Evolutionary conservation across 1,140 invertebrate species (phyloP).

Genomic region (Pogonognathellus flavescens): DNA sequence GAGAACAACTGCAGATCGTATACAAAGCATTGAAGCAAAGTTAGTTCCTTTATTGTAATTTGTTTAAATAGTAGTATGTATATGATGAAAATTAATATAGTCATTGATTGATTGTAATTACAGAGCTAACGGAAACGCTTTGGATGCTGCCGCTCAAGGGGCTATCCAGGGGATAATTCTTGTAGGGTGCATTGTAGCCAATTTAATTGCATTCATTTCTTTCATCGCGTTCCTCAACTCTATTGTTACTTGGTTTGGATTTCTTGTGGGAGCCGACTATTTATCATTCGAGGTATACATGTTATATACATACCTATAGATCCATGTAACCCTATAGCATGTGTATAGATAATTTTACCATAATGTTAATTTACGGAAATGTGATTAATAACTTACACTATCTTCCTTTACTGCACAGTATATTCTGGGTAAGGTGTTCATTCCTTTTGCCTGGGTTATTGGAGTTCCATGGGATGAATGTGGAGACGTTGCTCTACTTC

Average conservation of each 20-base stretch:
- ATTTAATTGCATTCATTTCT: conserved; percentile 91
- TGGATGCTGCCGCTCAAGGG: conserved; percentile 91
- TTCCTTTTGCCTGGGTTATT: conserved; percentile 85
- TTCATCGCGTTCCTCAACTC: conserved; percentile 87
- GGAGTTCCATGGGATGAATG: conserved; percentile 85
- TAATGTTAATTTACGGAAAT: too few species aligned
- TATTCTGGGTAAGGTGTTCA: conserved; percentile 87
- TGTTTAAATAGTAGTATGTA: too few species aligned
- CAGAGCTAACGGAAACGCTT: conserved; percentile 83
- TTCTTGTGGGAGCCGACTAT: conserved; percentile 77
- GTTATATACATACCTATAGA: conserved; percentile 62
- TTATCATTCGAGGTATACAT: conserved; percentile 74
- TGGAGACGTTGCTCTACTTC: conserved; percentile 82
- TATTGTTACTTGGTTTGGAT: conserved; percentile 81
- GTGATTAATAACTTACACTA: too few species aligned
- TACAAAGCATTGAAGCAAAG: conserved; percentile 69
- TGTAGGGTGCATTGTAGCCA: conserved; percentile 89
- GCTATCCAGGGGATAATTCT: conserved; percentile 78
- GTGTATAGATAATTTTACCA: too few species aligned
- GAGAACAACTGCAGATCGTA: conserved; percentile 78
- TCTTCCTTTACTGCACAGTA: too few species aligned
- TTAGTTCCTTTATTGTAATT: conserved; percentile 61
- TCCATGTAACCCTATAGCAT: too few species aligned
- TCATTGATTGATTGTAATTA: too few species aligned
- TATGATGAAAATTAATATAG: too few species aligned